Evolutionary conservation across 1,140 invertebrate species (phyloP).

Genomic region (Triops longicaudatus): DNA sequence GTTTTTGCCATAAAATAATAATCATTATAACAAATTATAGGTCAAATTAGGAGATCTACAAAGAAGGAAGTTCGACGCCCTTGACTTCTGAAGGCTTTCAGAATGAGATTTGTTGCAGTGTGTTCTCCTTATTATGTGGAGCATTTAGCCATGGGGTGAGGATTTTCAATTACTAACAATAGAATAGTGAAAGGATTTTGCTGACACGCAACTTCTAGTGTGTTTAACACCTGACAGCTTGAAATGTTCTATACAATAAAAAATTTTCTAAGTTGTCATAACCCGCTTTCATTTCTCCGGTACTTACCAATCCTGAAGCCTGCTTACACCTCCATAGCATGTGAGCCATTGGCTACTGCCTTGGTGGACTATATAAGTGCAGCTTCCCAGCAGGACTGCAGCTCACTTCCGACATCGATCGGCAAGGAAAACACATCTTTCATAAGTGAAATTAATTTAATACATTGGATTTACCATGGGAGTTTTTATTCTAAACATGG

Average conservation of each 20-base stretch:
- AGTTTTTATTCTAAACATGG: background rate
- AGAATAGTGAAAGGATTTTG: background rate
- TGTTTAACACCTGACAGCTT: background rate
- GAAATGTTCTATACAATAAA: background rate
- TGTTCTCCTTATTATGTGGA: background rate
- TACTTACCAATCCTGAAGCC: background rate
- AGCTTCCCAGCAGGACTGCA: background rate
- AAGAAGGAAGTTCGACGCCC: too few relatives aligned
- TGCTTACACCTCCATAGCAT: background rate
- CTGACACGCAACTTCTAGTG: background rate
- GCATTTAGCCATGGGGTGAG: background rate
- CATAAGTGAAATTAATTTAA: background rate
- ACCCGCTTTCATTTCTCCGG: constrained; percentile 5
- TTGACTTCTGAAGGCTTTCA: too few relatives aligned
- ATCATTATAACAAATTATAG: too few relatives aligned
- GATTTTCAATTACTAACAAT: background rate
- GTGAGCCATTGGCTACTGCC: background rate
- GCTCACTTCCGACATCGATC: background rate
- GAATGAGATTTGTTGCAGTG: too few relatives aligned
- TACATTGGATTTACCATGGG: background rate
- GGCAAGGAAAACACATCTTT: background rate
- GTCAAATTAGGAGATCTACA: too few relatives aligned
- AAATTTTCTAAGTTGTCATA: background rate
- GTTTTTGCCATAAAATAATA: too few relatives aligned
- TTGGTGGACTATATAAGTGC: background rate